A percentile compares a stretch with the other conserved stretches of the same genome.
Evolutionary conservation across 2,113 vertebrate species (phyloP).

Genomic region (Agapornis roseicollis): DNA sequence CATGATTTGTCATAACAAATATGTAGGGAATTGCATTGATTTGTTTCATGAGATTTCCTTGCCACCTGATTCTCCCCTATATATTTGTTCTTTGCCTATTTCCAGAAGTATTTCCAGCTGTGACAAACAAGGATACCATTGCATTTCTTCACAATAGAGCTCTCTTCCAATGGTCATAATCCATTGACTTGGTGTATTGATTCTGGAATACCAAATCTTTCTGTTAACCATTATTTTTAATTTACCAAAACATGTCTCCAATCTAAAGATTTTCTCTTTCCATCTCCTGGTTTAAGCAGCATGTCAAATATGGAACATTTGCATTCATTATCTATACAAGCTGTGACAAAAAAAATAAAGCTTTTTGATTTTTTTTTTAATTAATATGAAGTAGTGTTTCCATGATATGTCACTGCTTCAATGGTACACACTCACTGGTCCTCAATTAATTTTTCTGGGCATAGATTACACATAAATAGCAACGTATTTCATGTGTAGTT

Average conservation of each 20-base stretch:
- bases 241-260: conserved; percentile 6
- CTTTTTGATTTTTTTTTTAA: not conserved
- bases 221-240: conserved; percentile 38
- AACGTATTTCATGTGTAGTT: not conserved
- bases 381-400: not conserved
- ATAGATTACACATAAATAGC: not conserved
- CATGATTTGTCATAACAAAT: not conserved
- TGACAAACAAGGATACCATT: conserved; percentile 45
- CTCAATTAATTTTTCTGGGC: not conserved
- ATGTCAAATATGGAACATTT: not conserved
- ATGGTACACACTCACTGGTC: not conserved
- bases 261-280: conserved; percentile 21
- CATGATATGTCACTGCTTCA: not conserved
- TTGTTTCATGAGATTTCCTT: not conserved
- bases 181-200: conserved; percentile 1
- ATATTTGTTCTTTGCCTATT: not conserved
- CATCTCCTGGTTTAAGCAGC: not conserved
- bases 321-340: not conserved
- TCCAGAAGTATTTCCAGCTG: not conserved
- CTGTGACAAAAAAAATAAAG: conserved; percentile 2
- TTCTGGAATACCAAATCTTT: conserved; percentile 24
- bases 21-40: not conserved
- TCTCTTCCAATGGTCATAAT: conserved; percentile 9
- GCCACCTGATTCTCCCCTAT: not conserved
- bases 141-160: not conserved